Evolutionary conservation across 2,888 invertebrate genomes (phyloP).

Genomic region (Drosophila acutilabella): DNA sequence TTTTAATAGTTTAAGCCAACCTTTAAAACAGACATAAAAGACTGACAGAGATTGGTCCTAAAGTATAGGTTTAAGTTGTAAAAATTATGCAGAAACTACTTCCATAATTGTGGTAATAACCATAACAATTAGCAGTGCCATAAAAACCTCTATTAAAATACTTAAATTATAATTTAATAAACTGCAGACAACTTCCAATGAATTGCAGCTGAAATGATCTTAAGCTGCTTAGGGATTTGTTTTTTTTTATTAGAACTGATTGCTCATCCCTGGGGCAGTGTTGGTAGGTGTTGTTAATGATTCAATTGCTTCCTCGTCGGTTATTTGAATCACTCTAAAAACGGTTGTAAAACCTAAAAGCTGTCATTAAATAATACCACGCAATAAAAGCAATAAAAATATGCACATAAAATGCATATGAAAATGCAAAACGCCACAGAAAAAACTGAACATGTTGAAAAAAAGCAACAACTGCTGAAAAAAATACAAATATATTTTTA

Average conservation of each 20-base stretch:
- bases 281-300: constrained; percentile 15
- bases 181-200: not conserved
- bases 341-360: constrained; percentile 49
- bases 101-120: not conserved
- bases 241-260: constrained; percentile 9
- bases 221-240: constrained; percentile 22
- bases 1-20: not conserved
- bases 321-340: constrained; percentile 40
- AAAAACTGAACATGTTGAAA: constrained; percentile 32
- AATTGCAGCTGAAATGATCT: not conserved
- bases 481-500: constrained; percentile 45
- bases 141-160: constrained; percentile 8
- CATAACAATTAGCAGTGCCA: not conserved
- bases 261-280: constrained; percentile 17
- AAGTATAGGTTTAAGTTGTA: not conserved
- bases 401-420: constrained; percentile 54
- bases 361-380: constrained; percentile 74
- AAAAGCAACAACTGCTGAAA: constrained; percentile 28
- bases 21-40: not conserved
- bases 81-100: not conserved
- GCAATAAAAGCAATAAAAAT: constrained; percentile 64
- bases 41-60: not conserved
- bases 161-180: constrained; percentile 3
- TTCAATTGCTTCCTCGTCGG: constrained; percentile 48
- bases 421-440: constrained; percentile 73